phyloP scores from a whole-genome alignment of 1,140 invertebrate genomes.

The Pseudoatta argentina region DNA sequence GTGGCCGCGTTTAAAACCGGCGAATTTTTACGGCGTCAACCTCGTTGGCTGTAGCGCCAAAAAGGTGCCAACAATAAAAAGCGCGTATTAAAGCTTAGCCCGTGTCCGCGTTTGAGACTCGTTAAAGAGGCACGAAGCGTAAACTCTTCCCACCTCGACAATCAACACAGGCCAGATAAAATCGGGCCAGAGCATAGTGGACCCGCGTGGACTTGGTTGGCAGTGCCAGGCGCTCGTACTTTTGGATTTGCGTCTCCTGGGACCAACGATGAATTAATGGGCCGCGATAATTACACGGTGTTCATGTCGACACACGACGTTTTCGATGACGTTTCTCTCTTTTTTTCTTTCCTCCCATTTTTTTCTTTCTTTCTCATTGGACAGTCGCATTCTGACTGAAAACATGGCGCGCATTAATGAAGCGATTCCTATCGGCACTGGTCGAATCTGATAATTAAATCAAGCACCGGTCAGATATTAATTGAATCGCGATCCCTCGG shows the following conservation, averaged over 20 bases:
- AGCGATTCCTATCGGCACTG: conserved; percentile 77
- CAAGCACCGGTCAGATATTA: conserved; percentile 74
- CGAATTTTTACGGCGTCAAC: conserved; percentile 59
- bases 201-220: neutral
- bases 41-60: neutral
- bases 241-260: neutral
- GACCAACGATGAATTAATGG: conserved; percentile 35
- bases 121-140: conserved; percentile 57
- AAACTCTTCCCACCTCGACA: conserved; percentile 52
- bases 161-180: conserved; percentile 19
- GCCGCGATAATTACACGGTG: conserved; percentile 49
- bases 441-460: conserved; percentile 82
- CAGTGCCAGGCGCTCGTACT: neutral
- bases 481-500: conserved; percentile 74
- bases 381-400: conserved; percentile 9
- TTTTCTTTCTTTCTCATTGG: neutral
- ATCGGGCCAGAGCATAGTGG: neutral
- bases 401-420: conserved; percentile 74
- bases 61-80: conserved; percentile 47
- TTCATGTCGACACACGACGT: conserved; percentile 1
- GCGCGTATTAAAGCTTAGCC: conserved; percentile 33
- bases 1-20: neutral
- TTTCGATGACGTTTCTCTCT: neutral
- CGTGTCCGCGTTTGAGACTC: conserved; percentile 38
- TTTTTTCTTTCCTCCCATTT: neutral